phyloP scores from a whole-genome alignment of 2,113 vertebrate genomes.

The Crotalus viridis region DNA sequence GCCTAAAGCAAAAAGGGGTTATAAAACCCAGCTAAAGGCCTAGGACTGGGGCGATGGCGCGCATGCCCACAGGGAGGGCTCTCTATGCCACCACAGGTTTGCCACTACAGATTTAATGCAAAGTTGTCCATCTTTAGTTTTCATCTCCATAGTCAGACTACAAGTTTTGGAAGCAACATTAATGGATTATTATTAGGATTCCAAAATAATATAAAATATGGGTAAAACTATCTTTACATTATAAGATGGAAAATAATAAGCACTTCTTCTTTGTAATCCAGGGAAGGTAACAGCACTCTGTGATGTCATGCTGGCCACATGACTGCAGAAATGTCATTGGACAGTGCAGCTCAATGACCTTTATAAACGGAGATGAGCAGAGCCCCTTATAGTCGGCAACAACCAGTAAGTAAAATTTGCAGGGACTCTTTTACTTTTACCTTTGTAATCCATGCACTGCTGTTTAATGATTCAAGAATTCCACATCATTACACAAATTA shows the following conservation, averaged over 20 bases:
- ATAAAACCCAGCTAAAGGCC: too few species aligned
- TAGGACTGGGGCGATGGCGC: too few species aligned
- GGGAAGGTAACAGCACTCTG: not conserved
- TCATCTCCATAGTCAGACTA: not conserved
- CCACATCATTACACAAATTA: conserved; percentile 1
- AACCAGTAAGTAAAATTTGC: not conserved
- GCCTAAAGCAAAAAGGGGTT: too few species aligned
- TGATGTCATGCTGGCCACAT: not conserved
- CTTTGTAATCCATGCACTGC: not conserved
- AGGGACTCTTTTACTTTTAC: not conserved
- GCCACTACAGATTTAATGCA: not conserved
- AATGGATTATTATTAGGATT: not conserved
- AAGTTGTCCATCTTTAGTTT: not conserved
- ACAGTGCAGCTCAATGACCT: not conserved
- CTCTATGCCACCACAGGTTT: too few species aligned
- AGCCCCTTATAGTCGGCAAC: not conserved
- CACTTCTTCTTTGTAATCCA: not conserved
- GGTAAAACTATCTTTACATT: not conserved
- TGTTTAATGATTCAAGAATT: conserved; percentile 3
- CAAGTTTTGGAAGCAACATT: not conserved
- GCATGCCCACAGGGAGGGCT: too few species aligned
- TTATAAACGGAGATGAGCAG: not conserved
- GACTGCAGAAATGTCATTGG: not conserved
- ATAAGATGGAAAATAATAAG: conserved; percentile 3
- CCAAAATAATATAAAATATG: conserved; percentile 1